These are phyloP conservation scores for Cebidichthys violaceus DNA, from an alignment of 2,113 vertebrate genomes.

Conservation along the genomic window DNA sequence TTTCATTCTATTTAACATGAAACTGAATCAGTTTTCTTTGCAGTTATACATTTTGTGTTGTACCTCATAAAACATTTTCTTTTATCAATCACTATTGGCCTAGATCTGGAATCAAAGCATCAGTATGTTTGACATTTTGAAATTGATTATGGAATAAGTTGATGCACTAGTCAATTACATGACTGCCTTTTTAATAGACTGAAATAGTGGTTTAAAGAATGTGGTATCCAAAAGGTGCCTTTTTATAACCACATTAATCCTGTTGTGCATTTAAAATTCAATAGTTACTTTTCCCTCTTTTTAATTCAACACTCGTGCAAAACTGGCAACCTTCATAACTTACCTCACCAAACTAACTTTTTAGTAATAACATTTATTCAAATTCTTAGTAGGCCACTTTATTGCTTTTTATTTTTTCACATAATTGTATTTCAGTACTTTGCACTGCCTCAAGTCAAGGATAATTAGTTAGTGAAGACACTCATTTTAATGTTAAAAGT, in stretches of 20 bases:
- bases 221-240: constrained; percentile 68
- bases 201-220: constrained; percentile 39
- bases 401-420: constrained; percentile 21
- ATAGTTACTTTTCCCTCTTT: constrained; percentile 33
- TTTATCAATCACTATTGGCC: constrained; percentile 28
- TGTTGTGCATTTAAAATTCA: constrained; percentile 53
- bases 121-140: constrained; percentile 23
- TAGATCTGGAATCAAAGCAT: constrained; percentile 54
- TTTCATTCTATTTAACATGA: constrained; percentile 24
- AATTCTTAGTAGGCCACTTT: not conserved
- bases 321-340: constrained; percentile 12
- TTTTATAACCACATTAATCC: constrained; percentile 55
- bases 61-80: constrained; percentile 40
- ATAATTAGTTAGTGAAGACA: constrained; percentile 34
- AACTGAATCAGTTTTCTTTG: constrained; percentile 34
- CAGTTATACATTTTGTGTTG: constrained; percentile 40
- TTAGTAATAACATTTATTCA: constrained; percentile 35
- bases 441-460: constrained; percentile 39
- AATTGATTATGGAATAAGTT: constrained; percentile 26
- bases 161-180: constrained; percentile 32
- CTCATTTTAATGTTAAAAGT: constrained; percentile 15
- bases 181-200: constrained; percentile 54
- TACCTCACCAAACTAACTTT: constrained; percentile 51
- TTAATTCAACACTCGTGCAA: constrained; percentile 16
- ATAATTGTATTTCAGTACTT: constrained; percentile 41